Evolutionary conservation across 2,797 vertebrate species (phyloP), one percentile per base, ranked within the genome.

Genomic region (Trachurus trachurus): DNA sequence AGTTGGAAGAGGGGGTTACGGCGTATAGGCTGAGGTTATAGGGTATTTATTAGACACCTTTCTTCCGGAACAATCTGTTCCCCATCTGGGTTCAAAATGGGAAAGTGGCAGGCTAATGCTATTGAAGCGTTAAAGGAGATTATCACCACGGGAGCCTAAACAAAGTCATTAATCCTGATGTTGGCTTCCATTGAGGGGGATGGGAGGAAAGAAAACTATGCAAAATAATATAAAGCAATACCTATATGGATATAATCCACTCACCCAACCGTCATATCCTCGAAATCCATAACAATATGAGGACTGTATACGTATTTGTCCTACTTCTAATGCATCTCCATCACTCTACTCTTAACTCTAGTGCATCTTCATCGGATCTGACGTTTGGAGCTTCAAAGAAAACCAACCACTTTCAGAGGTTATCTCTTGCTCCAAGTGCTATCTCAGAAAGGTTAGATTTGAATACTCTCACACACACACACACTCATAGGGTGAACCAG

Each of bases 61-160:
- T 83, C 75, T 65, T 89, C 85, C 34, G 31, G 71, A 74, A 59
- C 68, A 88, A 84, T 88, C 64, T 84, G 82, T 83, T 85, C 80
- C 39, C 71, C 71, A 78, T 86, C 68, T 78, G 78, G 73, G 65
- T 16, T 81, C 47, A 77, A 68, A 82, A 69, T 58, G 69, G 21
- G 70, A 82, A 76, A 72, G 26, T 71, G 15, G 63, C 22, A 66
- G 67, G 42, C 3, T 85, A 76, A 74, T 76, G 71, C 76, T 71
- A 78, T 21, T 76, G 26, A 40, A 71, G 82, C 17, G 0, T 47
- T 72, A 83, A 88, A 85, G 60, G 21, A 66, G 84, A 91, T 90
- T 86, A 89, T 63, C 26, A 0, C 62, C 47, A 64, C n/a, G 57
- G 73, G 80, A 77, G 75, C 66, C 74, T 73, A 83, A 85, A 88